These are phyloP conservation scores for Meloidogyne chitwoodi DNA, from an alignment of 1,140 invertebrate species.

Conservation along the genomic window DNA sequence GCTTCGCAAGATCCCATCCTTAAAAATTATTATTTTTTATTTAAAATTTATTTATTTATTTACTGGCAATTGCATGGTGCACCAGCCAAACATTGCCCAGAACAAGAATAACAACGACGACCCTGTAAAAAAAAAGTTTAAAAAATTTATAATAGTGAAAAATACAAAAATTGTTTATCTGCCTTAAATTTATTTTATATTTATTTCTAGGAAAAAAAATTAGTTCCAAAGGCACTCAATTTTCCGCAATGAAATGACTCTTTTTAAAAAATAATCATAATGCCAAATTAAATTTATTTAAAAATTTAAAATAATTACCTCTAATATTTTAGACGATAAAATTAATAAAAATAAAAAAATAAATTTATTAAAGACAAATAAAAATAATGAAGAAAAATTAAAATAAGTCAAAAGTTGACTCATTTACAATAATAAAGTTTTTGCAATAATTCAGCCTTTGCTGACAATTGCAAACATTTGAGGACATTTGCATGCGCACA, in stretches of 20 bases:
- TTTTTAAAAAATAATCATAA: no score
- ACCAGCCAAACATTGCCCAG: conserved; percentile 42
- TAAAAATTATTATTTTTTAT: conserved; percentile 8
- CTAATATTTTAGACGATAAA: not conserved
- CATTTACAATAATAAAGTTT: not conserved
- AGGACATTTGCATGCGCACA: not conserved
- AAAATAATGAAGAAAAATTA: not conserved
- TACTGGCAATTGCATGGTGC: conserved; percentile 55
- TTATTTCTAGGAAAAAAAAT: no score
- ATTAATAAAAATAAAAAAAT: not conserved
- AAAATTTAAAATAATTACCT: not conserved
- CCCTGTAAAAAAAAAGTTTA: not conserved
- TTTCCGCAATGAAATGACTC: no score
- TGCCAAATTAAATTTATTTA: no score
- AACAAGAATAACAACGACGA: conserved; percentile 44
- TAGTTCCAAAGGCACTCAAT: no score
- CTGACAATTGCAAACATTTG: not conserved
- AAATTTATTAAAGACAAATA: not conserved
- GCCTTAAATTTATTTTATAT: no score
- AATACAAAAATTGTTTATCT: no score
- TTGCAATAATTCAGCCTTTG: not conserved
- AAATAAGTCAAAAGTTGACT: not conserved
- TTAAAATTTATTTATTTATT: conserved; percentile 6
- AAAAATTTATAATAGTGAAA: no score
- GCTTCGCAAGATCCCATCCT: conserved; percentile 52